Conservation (phyloP, 2,888 invertebrate species). For the Nycteola revayana region DNA sequence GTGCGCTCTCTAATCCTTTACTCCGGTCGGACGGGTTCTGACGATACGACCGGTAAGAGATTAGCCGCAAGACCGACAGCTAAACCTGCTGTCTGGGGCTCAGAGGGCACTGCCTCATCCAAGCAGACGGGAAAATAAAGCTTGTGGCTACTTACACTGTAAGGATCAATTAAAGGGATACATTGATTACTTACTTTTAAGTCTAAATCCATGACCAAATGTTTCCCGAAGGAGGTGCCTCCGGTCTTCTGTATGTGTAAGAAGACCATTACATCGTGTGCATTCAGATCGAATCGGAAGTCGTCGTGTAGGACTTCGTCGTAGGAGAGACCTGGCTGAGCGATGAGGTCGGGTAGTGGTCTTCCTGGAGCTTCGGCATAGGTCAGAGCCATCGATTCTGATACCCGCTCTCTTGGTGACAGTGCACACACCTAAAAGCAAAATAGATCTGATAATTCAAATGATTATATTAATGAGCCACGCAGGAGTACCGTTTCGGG, state of each 20-base stretch:
- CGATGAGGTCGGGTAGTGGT: conserved; percentile 76
- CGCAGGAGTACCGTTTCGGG: too few relatives aligned
- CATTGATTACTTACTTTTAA: conserved; percentile 73
- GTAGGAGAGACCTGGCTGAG: conserved; percentile 88
- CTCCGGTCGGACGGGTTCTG: too few relatives aligned
- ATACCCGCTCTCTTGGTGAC: conserved; percentile 84
- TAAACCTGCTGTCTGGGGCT: too few relatives aligned
- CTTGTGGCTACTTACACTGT: too few relatives aligned
- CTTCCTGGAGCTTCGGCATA: conserved; percentile 79
- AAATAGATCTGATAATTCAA: too few relatives aligned
- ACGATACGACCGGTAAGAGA: too few relatives aligned
- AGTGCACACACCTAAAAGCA: conserved; percentile 86
- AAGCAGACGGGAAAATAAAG: too few relatives aligned
- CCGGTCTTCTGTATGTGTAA: conserved; percentile 99
- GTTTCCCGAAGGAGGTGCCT: conserved; percentile 98
- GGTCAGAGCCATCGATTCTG: conserved; percentile 74
- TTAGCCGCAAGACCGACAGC: too few relatives aligned
- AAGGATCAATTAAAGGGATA: too few relatives aligned
- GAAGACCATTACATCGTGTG: conserved; percentile 98
- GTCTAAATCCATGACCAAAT: conserved; percentile 97
- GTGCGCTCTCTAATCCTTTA: too few relatives aligned
- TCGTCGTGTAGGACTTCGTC: conserved; percentile 93
- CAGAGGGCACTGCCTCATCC: too few relatives aligned
- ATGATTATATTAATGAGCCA: too few relatives aligned
- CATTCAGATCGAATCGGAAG: conserved; percentile 94